Evolutionary conservation across 1,140 invertebrate species (phyloP).

Genomic region (Eriocheir sinensis): DNA sequence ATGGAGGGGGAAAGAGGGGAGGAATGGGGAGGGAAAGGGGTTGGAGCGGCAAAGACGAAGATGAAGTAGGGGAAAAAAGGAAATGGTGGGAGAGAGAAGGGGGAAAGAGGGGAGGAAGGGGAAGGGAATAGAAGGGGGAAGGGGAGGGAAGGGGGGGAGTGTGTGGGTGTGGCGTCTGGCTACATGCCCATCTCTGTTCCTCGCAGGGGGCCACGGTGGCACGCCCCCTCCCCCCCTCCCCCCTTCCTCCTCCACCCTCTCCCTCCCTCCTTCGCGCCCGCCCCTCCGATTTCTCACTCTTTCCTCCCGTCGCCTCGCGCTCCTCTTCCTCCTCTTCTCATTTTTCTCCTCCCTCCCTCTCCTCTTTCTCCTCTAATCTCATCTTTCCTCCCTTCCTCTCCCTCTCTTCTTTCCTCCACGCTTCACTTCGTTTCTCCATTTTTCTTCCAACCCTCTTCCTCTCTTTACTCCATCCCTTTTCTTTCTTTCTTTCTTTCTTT

Average conservation of each 20-base stretch:
- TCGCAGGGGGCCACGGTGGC: not conserved
- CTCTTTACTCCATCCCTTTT: not conserved
- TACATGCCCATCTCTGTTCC: not conserved
- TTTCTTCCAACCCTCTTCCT: no score
- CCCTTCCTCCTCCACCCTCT: not conserved
- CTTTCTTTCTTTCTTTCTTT: conserved; percentile 34
- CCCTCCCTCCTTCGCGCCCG: not conserved
- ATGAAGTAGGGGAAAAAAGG: not conserved
- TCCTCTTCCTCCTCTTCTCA: not conserved
- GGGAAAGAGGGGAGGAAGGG: not conserved
- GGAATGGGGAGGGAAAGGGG: not conserved
- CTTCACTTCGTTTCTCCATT: not conserved
- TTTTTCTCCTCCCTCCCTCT: not conserved
- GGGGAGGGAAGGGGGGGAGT: not conserved
- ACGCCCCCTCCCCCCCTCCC: not conserved
- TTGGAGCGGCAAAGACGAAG: not conserved
- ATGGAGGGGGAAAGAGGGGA: not conserved
- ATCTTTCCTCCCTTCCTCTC: not conserved
- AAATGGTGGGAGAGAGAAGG: not conserved
- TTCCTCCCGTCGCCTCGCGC: not conserved
- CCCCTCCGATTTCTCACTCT: not conserved
- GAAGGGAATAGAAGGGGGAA: not conserved
- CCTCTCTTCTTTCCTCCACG: no score
- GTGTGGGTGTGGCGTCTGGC: conserved; percentile 15
- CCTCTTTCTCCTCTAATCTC: not conserved